Evolutionary conservation across 2,888 invertebrate genomes (phyloP).

Genomic region (Lithophane leautieri): DNA sequence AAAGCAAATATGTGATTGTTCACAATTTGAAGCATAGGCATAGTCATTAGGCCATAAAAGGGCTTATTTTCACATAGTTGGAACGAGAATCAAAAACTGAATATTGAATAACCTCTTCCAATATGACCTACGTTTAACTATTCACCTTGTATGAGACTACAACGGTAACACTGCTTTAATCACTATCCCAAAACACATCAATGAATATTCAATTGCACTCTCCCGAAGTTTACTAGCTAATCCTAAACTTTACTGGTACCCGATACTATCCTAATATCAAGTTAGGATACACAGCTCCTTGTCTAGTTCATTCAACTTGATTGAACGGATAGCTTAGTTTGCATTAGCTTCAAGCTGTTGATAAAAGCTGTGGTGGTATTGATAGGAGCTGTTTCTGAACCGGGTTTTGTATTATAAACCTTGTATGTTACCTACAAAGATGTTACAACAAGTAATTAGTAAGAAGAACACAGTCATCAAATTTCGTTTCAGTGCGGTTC

Average conservation of each 20-base stretch:
- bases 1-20: not conserved
- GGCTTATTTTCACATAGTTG: not conserved
- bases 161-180: slow-evolving; percentile 3
- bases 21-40: not conserved
- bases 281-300: slow-evolving; percentile 21
- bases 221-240: slow-evolving; percentile 32
- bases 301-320: slow-evolving; percentile 30
- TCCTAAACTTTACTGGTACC: slow-evolving; percentile 36
- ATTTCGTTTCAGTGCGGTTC: too few relatives aligned
- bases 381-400: not conserved
- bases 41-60: too few relatives aligned
- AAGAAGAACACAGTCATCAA: too few relatives aligned
- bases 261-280: slow-evolving; percentile 42
- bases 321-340: slow-evolving; percentile 28
- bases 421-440: not conserved
- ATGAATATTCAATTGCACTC: slow-evolving; percentile 52
- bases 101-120: not conserved
- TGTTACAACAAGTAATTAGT: not conserved
- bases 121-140: not conserved
- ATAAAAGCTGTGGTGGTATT: not conserved
- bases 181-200: slow-evolving; percentile 23
- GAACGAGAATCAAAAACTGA: not conserved
- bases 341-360: slow-evolving; percentile 13
- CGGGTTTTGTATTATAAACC: not conserved
- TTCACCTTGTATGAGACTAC: not conserved